Conservation (phyloP, 2,888 invertebrate genomes). For the Proisotoma minuta region DNA sequence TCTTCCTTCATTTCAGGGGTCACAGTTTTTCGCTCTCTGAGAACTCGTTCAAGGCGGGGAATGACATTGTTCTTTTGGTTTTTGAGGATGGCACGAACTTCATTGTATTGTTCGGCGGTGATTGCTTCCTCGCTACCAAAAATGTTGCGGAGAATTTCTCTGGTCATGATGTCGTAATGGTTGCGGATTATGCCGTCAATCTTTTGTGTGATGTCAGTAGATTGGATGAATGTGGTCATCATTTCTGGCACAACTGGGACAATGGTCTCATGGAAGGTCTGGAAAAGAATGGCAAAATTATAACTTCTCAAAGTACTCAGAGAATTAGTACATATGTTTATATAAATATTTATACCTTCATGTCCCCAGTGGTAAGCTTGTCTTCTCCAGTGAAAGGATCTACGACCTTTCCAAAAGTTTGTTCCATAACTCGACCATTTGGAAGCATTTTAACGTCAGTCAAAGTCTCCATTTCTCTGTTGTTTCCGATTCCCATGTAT, state of each 20-base stretch:
- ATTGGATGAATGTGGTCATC: too few species aligned
- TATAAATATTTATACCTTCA: too few species aligned
- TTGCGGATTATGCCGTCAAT: background rate
- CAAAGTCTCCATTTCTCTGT: background rate
- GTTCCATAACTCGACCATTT: conserved; percentile 4
- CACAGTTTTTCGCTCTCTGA: too few species aligned
- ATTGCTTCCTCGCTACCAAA: too few species aligned
- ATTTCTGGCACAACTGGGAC: too few species aligned
- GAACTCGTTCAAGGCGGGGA: too few species aligned
- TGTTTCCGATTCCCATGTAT: background rate
- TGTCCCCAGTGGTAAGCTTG: background rate
- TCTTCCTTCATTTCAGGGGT: too few species aligned
- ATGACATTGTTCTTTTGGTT: too few species aligned
- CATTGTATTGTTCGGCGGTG: too few species aligned
- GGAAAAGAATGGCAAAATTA: conserved; percentile 2
- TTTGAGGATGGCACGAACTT: too few species aligned
- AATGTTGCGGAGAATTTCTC: background rate
- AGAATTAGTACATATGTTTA: background rate
- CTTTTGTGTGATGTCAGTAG: background rate
- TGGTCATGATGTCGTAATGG: background rate
- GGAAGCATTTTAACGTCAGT: conserved; percentile 9
- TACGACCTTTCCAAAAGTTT: conserved; percentile 2
- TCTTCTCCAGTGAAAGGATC: conserved; percentile 13
- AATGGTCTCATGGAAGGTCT: background rate
- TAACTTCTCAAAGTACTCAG: background rate